phyloP scores from a whole-genome alignment of 2,113 vertebrate genomes.

The Pholis gunnellus region DNA sequence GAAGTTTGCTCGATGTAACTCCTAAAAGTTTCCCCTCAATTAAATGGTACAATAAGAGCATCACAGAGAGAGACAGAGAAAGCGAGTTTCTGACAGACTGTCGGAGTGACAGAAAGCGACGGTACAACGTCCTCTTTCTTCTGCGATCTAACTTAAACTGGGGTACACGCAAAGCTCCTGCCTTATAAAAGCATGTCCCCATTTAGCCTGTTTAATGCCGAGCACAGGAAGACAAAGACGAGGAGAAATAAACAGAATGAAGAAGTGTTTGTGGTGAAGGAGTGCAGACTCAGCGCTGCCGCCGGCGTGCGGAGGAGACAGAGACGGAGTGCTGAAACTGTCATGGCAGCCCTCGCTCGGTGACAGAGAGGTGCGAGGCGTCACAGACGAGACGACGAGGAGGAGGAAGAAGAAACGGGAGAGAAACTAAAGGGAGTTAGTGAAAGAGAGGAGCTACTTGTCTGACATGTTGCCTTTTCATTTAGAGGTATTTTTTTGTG shows the following conservation, averaged over 20 bases:
- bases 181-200: conserved; percentile 69
- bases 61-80: background rate
- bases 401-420: conserved; percentile 26
- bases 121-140: conserved; percentile 33
- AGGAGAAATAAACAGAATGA: conserved; percentile 68
- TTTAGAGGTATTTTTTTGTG: conserved; percentile 73
- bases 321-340: conserved; percentile 63
- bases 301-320: conserved; percentile 38
- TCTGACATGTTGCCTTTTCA: conserved; percentile 78
- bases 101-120: conserved; percentile 13
- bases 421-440: conserved; percentile 43
- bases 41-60: conserved; percentile 18
- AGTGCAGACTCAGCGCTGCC: conserved; percentile 77
- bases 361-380: conserved; percentile 57
- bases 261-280: conserved; percentile 70
- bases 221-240: conserved; percentile 25
- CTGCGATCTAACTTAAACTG: conserved; percentile 62
- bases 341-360: conserved; percentile 69
- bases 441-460: conserved; percentile 65
- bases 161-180: conserved; percentile 54
- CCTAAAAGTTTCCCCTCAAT: conserved; percentile 48
- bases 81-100: background rate
- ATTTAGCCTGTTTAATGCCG: conserved; percentile 72
- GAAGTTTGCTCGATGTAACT: conserved; percentile 32
- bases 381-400: conserved; percentile 36